Percentiles rank a stretch among this genome's conserved stretches.
These are phyloP conservation scores for Catharus minimus DNA, from an alignment of 2,113 vertebrate species.

Conservation along the genomic window DNA sequence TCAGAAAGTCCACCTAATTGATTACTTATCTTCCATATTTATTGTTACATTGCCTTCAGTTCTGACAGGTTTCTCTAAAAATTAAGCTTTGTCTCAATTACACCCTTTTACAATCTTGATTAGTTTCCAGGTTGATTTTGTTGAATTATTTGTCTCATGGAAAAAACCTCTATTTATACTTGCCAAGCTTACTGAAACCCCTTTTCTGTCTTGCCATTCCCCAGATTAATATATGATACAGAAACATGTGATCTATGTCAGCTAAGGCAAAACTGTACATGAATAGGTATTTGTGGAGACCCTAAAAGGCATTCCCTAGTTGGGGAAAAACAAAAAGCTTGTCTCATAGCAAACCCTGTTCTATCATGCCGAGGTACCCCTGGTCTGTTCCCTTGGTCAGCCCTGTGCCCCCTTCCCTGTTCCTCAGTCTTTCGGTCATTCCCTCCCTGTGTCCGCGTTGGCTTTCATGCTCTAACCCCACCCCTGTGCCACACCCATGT, in stretches of 20 bases:
- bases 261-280: neutral
- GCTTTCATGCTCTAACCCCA: no score
- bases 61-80: neutral
- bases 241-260: neutral
- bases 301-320: no score
- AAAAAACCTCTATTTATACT: neutral
- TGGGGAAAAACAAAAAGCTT: no score
- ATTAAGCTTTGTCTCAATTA: neutral
- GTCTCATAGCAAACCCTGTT: no score
- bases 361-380: no score
- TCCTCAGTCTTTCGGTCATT: no score
- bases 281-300: neutral
- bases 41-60: neutral
- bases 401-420: no score
- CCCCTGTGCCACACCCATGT: no score
- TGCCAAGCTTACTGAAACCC: neutral
- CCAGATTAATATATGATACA: neutral
- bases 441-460: no score
- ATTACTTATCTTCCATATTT: neutral
- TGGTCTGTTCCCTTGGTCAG: no score
- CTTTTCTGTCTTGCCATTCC: neutral
- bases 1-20: neutral
- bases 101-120: neutral
- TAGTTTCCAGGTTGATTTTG: neutral
- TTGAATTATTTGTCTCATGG: neutral